Evolutionary conservation across 2,888 invertebrate species (phyloP).

Genomic region (Ramazzottius varieornatus): DNA sequence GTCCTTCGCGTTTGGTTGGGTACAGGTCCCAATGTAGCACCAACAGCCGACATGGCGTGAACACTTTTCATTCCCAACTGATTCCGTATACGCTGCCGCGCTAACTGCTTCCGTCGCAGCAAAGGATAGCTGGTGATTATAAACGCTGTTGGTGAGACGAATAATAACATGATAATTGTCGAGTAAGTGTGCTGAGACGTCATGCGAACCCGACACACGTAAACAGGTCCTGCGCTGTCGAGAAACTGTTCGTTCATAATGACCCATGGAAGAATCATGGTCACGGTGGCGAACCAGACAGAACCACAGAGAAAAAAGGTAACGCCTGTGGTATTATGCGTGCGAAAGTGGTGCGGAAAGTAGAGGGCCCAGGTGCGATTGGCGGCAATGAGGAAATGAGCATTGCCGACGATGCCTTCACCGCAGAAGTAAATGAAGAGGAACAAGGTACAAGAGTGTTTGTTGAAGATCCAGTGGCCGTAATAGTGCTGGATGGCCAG

Average conservation of each 20-base stretch:
- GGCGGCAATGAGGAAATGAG: not conserved
- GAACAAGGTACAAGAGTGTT: not conserved
- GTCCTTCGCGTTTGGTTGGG: too few relatives aligned
- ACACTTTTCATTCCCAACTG: too few relatives aligned
- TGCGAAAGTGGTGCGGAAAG: not conserved
- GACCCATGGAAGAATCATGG: not conserved
- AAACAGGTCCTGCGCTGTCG: not conserved
- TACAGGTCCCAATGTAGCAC: too few relatives aligned
- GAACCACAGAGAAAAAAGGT: not conserved
- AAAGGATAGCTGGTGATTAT: not conserved
- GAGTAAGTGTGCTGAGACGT: not conserved
- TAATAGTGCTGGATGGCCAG: not conserved
- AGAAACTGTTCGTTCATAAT: not conserved
- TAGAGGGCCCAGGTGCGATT: not conserved
- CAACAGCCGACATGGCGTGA: too few relatives aligned
- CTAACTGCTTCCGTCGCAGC: not conserved
- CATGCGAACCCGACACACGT: not conserved
- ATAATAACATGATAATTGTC: not conserved
- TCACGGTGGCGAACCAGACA: not conserved
- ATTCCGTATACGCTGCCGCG: too few relatives aligned
- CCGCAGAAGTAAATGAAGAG: not conserved
- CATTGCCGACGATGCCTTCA: not conserved
- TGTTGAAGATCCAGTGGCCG: not conserved
- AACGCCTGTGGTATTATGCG: not conserved
- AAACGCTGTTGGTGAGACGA: not conserved